A percentile compares a stretch with the other conserved stretches of the same genome.
These are phyloP conservation scores for Drosophila parvula DNA, from an alignment of 1,140 invertebrate species.

Conservation along the genomic window DNA sequence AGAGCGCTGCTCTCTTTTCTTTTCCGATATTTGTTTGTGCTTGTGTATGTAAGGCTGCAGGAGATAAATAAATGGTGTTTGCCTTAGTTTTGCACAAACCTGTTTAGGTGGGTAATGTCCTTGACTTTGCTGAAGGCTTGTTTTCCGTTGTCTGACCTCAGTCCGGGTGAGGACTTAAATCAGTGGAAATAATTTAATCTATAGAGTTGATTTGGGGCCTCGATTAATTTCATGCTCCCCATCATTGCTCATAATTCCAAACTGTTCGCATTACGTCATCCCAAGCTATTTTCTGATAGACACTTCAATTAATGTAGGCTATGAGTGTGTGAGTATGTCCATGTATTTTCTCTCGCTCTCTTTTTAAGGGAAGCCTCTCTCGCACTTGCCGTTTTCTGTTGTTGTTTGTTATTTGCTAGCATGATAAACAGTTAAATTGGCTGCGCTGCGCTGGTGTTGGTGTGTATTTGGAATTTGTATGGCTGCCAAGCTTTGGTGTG, in stretches of 20 bases:
- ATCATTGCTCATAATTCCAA: constrained; percentile 72
- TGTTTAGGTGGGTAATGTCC: constrained; percentile 60
- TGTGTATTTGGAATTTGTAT: constrained; percentile 53
- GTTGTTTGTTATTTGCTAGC: constrained; percentile 66
- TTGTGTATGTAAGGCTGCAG: constrained; percentile 19
- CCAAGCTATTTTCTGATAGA: constrained; percentile 80
- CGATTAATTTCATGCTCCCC: constrained; percentile 20
- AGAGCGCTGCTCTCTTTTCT: constrained; percentile 23
- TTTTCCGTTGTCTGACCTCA: neutral
- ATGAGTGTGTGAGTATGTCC: constrained; percentile 13
- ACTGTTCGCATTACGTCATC: constrained; percentile 76
- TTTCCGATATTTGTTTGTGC: constrained; percentile 24
- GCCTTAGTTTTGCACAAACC: constrained; percentile 35
- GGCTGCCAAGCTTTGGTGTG: constrained; percentile 45
- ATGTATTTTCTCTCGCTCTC: constrained; percentile 31
- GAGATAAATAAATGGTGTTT: constrained; percentile 27
- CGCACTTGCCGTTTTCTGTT: constrained; percentile 43
- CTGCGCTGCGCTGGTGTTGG: constrained; percentile 29
- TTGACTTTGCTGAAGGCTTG: constrained; percentile 55
- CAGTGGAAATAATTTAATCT: neutral
- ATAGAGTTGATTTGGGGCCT: constrained; percentile 8
- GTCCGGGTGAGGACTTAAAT: neutral
- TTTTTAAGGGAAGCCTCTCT: constrained; percentile 34
- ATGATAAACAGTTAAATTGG: constrained; percentile 78
- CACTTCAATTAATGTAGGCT: constrained; percentile 77